Percentiles rank a stretch among this genome's conserved stretches.
phyloP scores from a whole-genome alignment of 2,113 vertebrate genomes.

The Macheiramphus alcinus region DNA sequence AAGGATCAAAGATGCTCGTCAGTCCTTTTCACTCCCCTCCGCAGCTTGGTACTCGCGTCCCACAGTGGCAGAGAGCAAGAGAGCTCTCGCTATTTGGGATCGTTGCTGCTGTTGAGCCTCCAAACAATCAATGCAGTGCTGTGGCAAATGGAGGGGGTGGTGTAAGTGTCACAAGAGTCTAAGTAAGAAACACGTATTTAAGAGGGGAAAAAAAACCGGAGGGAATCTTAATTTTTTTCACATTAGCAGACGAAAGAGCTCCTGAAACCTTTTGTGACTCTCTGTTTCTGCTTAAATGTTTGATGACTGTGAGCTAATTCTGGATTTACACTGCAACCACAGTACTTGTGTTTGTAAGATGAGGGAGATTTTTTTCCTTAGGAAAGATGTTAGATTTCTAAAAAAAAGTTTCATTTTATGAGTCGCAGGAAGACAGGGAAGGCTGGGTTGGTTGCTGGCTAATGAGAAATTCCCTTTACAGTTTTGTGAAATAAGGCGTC shows the following conservation, averaged over 20 bases:
- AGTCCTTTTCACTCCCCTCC: neutral
- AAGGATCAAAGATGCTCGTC: neutral
- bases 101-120: neutral
- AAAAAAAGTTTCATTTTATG: neutral
- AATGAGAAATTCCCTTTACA: neutral
- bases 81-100: neutral
- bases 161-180: neutral
- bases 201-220: neutral
- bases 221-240: neutral
- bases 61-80: fast-evolving
- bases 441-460: neutral
- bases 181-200: neutral
- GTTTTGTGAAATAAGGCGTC: too few species aligned
- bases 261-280: neutral
- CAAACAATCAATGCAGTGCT: neutral
- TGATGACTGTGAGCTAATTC: neutral
- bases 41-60: fast-evolving
- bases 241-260: neutral
- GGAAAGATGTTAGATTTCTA: neutral
- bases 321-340: neutral
- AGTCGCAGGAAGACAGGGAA: neutral
- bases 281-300: neutral
- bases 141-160: neutral
- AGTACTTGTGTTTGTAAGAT: too few species aligned
- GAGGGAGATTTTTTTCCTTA: neutral